phyloP scores from a whole-genome alignment of 2,113 vertebrate genomes.

The Lontra canadensis region DNA sequence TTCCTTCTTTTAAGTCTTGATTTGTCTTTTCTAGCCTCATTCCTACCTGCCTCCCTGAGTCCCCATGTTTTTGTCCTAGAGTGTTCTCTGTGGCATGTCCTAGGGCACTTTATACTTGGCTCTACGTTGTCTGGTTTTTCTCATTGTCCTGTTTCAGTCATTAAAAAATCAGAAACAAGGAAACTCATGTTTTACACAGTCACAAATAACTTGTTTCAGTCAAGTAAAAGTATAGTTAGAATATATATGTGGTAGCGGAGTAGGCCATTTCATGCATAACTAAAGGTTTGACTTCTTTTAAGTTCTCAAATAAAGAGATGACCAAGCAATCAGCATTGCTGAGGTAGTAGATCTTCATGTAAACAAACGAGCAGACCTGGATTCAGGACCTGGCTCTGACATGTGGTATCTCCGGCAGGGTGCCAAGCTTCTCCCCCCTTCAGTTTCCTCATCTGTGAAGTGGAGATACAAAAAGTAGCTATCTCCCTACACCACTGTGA shows the following conservation, averaged over 20 bases:
- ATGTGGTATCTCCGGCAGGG: neutral
- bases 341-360: neutral
- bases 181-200: neutral
- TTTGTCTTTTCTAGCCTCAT: neutral
- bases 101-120: neutral
- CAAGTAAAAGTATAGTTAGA: neutral
- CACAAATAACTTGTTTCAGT: neutral
- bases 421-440: neutral
- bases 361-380: neutral
- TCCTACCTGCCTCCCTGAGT: neutral
- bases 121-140: neutral
- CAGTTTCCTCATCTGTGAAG: neutral
- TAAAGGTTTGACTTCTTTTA: neutral
- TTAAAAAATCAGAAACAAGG: neutral
- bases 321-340: accelerated
- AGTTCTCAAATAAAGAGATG: neutral
- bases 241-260: neutral
- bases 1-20: neutral
- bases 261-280: neutral
- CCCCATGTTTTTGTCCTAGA: accelerated
- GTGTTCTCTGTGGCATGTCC: neutral
- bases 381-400: neutral
- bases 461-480: neutral
- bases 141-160: neutral
- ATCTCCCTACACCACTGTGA: neutral